Conservation (phyloP, 2,113 vertebrate genomes). For the Ramphastos sulfuratus region DNA sequence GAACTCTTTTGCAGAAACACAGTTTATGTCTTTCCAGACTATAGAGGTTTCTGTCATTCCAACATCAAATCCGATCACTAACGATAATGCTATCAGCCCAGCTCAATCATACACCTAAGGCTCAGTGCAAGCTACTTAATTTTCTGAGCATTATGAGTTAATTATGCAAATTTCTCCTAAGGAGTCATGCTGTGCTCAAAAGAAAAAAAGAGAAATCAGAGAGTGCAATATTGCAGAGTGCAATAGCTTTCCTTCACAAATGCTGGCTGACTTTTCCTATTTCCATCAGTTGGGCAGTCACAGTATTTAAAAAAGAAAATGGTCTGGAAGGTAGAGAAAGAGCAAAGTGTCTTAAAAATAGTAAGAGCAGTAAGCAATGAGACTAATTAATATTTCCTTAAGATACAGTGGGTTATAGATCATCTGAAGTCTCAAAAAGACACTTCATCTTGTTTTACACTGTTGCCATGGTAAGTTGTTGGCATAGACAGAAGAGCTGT, state of each 20-base stretch:
- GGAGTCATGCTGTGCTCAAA: background rate
- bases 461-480: background rate
- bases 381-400: constrained; percentile 5
- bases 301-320: too few species aligned
- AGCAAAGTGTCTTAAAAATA: background rate
- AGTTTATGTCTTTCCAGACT: background rate
- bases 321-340: too few species aligned
- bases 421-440: background rate
- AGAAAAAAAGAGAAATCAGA: background rate
- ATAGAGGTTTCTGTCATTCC: background rate
- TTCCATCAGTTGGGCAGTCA: background rate
- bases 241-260: background rate
- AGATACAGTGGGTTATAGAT: background rate
- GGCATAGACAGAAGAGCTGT: background rate
- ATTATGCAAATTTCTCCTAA: background rate
- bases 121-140: background rate
- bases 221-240: too few species aligned
- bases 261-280: background rate
- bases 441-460: background rate
- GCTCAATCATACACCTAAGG: background rate
- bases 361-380: background rate
- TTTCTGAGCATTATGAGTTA: background rate
- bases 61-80: background rate
- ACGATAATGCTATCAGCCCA: background rate
- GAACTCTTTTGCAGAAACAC: background rate